phyloP scores from a whole-genome alignment of 2,888 invertebrate species.

The Rotaria socialis region DNA sequence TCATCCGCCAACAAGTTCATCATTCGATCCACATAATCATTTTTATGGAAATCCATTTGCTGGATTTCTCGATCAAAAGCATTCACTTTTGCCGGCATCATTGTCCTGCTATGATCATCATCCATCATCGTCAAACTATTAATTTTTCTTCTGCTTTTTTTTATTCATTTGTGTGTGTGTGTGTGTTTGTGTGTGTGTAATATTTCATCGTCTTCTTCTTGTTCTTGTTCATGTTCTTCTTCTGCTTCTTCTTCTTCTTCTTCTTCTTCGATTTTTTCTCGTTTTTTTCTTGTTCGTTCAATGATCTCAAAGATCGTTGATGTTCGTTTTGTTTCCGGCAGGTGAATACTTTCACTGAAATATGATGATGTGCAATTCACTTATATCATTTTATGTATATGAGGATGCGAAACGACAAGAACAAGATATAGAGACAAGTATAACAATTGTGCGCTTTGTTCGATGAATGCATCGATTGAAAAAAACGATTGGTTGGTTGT shows the following conservation, averaged over 20 bases:
- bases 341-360: constrained; percentile 25
- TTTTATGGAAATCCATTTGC: constrained; percentile 10
- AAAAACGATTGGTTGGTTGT: not conserved
- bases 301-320: constrained; percentile 21
- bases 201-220: not conserved
- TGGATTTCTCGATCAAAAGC: constrained; percentile 12
- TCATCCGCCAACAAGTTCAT: not conserved
- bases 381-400: not conserved
- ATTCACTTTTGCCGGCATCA: not conserved
- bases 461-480: not conserved
- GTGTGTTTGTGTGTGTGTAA: not conserved
- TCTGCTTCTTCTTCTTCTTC: not conserved
- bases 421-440: not conserved
- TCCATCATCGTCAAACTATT: not conserved
- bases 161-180: not conserved
- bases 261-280: not conserved
- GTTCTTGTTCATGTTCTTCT: not conserved
- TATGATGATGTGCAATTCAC: constrained; percentile 23
- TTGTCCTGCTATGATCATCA: constrained; percentile 15
- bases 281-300: not conserved
- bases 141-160: not conserved
- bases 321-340: constrained; percentile 18
- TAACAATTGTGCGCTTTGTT: not conserved
- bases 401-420: not conserved
- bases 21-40: constrained; percentile 22